Conservation (phyloP, 2,888 invertebrate genomes). For the Tillus elongatus region DNA sequence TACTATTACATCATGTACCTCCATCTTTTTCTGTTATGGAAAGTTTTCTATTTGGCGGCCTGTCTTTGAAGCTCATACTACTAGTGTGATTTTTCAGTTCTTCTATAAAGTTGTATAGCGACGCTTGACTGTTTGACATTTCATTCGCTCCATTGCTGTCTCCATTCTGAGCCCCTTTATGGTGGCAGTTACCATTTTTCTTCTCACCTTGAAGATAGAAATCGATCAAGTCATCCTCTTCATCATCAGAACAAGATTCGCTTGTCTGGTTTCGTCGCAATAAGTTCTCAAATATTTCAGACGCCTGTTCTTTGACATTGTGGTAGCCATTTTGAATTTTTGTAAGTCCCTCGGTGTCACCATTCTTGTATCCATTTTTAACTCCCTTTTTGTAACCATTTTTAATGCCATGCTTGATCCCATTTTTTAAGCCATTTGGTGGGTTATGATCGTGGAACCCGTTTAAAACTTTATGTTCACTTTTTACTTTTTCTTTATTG, state of each 20-base stretch:
- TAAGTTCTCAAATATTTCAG: conserved; percentile 7
- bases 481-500: neutral
- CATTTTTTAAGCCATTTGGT: conserved; percentile 12
- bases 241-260: neutral
- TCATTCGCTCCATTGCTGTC: conserved; percentile 18
- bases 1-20: neutral
- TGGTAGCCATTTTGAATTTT: neutral
- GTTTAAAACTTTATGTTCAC: too few relatives aligned
- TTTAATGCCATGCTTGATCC: too few relatives aligned
- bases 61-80: neutral
- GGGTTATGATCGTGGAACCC: too few relatives aligned
- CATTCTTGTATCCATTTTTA: conserved; percentile 17
- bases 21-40: conserved; percentile 2
- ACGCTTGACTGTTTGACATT: conserved; percentile 28
- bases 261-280: neutral
- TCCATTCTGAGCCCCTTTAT: conserved; percentile 17
- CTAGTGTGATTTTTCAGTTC: conserved; percentile 24
- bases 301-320: neutral
- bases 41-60: neutral
- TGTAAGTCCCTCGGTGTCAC: neutral
- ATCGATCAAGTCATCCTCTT: neutral
- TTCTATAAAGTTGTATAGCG: conserved; percentile 34
- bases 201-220: neutral
- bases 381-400: conserved; percentile 7
- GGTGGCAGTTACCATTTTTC: neutral